Evolutionary conservation across 1,140 invertebrate species (phyloP).

Genomic region (Magallana ariakensis): DNA sequence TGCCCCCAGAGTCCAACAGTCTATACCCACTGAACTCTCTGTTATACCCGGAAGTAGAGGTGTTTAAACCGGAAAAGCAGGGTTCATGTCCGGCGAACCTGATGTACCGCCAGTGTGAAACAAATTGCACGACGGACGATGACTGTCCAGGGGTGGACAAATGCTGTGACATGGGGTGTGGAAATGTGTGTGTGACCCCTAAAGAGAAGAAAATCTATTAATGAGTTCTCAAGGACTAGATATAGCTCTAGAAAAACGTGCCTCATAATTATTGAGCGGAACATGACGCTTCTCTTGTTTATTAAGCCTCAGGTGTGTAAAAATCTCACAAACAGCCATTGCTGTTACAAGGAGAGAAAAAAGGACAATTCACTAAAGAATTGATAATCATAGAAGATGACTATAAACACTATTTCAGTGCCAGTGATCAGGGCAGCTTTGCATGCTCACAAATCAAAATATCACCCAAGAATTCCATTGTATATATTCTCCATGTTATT

Average conservation of each 20-base stretch:
- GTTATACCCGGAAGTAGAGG: background rate
- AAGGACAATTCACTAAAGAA: too few relatives aligned
- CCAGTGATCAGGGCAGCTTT: too few relatives aligned
- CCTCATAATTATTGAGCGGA: too few relatives aligned
- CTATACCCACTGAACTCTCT: background rate
- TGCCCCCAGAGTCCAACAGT: background rate
- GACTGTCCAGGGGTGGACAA: constrained; percentile 22
- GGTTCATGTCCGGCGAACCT: constrained; percentile 5
- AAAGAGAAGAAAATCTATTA: constrained; percentile 18
- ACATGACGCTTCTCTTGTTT: too few relatives aligned
- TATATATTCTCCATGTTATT: constrained; percentile 18
- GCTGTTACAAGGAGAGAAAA: too few relatives aligned
- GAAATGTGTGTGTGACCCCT: background rate
- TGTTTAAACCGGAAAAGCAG: constrained; percentile 8
- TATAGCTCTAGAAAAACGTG: too few relatives aligned
- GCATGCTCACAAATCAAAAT: background rate
- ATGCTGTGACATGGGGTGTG: constrained; percentile 15
- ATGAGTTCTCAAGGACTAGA: background rate
- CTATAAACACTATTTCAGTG: too few relatives aligned
- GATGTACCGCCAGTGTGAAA: background rate
- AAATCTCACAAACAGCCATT: too few relatives aligned
- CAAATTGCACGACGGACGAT: background rate
- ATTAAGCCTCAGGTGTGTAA: too few relatives aligned
- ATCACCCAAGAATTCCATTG: constrained; percentile 24
- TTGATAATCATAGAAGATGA: too few relatives aligned